These are phyloP conservation scores for Leptoclinus maculatus DNA, from an alignment of 2,797 vertebrate species.

Conservation along the genomic window DNA sequence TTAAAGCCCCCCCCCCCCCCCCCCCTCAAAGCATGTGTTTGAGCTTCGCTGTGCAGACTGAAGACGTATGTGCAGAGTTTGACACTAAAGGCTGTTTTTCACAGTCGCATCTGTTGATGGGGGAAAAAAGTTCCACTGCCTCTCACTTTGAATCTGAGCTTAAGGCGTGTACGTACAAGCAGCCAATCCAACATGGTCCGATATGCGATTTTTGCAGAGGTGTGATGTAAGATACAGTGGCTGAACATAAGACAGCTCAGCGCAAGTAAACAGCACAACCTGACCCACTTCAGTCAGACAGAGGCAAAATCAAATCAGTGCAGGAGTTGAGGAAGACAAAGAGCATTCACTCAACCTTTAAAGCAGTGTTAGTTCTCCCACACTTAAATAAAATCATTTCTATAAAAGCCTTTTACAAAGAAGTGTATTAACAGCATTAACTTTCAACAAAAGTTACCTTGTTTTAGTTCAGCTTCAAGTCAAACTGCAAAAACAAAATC, in stretches of 20 bases:
- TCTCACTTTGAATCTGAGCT: neutral
- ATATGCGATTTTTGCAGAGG: neutral
- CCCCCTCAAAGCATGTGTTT: neutral
- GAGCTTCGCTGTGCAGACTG: neutral
- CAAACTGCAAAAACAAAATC: fast-evolving
- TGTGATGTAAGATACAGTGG: neutral
- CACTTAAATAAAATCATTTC: neutral
- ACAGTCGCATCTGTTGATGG: neutral
- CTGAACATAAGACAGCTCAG: neutral
- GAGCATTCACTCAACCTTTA: neutral
- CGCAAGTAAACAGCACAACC: neutral
- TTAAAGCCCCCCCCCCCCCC: neutral
- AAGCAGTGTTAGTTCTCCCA: neutral
- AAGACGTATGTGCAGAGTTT: neutral
- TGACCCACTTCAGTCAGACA: neutral
- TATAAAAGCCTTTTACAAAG: neutral
- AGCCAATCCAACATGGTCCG: neutral
- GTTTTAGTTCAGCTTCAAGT: neutral
- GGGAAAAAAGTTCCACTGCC: neutral
- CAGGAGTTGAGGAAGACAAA: neutral
- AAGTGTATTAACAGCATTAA: neutral
- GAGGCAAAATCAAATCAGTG: neutral
- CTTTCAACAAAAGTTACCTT: neutral
- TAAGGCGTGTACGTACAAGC: neutral
- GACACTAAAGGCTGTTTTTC: neutral